Conservation (phyloP, 2,888 invertebrate genomes). For the Ditylenchus weischeri region DNA sequence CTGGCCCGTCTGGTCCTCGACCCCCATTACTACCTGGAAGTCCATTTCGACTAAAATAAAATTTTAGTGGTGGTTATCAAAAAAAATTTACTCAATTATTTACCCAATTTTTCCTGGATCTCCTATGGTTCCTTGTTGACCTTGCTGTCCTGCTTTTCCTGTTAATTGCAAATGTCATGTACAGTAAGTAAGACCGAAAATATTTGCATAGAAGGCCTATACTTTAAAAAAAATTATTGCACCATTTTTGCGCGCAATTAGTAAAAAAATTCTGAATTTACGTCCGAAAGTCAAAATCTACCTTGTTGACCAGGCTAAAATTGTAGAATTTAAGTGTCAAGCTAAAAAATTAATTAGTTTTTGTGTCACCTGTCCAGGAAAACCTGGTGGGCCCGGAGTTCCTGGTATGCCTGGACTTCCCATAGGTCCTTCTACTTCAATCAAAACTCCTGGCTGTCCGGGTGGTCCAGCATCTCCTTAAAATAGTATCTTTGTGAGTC, state of each 20-base stretch:
- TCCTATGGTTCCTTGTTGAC: conserved; percentile 6
- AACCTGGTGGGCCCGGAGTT: conserved; percentile 15
- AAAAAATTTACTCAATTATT: background rate
- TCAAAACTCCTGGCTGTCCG: conserved; percentile 15
- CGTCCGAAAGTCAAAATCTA: no score
- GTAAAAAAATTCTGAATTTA: no score
- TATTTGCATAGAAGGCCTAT: no score
- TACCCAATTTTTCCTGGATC: background rate
- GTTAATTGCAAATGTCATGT: background rate
- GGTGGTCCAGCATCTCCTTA: conserved; percentile 13
- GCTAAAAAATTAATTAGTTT: background rate
- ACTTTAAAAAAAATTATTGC: no score
- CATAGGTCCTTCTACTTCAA: conserved; percentile 16
- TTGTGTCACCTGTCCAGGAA: background rate
- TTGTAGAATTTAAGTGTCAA: no score
- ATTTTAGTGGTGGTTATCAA: background rate
- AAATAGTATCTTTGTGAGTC: background rate
- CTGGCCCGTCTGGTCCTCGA: background rate
- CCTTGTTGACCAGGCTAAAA: no score
- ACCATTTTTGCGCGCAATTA: no score
- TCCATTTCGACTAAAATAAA: background rate
- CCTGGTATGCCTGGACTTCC: conserved; percentile 7
- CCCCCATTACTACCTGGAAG: conserved; percentile 4
- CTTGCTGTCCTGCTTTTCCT: conserved; percentile 4
- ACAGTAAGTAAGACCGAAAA: no score